Percentiles rank a stretch among this genome's conserved stretches.
phyloP scores from a whole-genome alignment of 2,113 vertebrate genomes.

The Bagarius yarrelli region DNA sequence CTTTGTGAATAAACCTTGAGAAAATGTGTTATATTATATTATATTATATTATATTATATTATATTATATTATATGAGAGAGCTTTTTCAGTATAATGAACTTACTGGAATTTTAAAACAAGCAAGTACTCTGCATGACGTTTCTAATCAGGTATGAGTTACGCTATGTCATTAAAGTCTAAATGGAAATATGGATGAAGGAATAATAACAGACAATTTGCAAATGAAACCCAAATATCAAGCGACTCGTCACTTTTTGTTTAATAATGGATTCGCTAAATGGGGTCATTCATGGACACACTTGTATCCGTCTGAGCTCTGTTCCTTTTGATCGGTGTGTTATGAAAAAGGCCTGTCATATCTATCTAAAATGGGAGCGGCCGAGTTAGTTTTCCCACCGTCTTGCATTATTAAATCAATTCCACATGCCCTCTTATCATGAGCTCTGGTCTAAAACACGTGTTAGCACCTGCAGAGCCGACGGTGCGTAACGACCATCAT shows the following conservation, averaged over 20 bases:
- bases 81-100: neutral
- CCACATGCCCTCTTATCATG: slow-evolving; percentile 40
- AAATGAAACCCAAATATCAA: slow-evolving; percentile 47
- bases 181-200: slow-evolving; percentile 36
- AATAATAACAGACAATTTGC: slow-evolving; percentile 60
- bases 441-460: slow-evolving; percentile 29
- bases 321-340: slow-evolving; percentile 35
- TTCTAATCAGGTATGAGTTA: slow-evolving; percentile 35
- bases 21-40: neutral
- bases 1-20: neutral
- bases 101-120: neutral
- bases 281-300: slow-evolving; percentile 41
- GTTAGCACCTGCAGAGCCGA: slow-evolving; percentile 46
- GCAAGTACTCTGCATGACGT: neutral
- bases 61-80: neutral
- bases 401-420: slow-evolving; percentile 60
- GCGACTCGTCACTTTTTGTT: slow-evolving; percentile 23
- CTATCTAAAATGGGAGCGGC: slow-evolving; percentile 48
- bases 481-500: slow-evolving; percentile 73
- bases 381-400: slow-evolving; percentile 49
- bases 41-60: neutral
- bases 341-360: slow-evolving; percentile 57
- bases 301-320: slow-evolving; percentile 38
- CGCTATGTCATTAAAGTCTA: slow-evolving; percentile 6
- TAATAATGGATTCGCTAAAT: slow-evolving; percentile 53